Evolutionary conservation across 1,140 invertebrate species (phyloP).

Genomic region (Pseudomyrmex dendroicus): DNA sequence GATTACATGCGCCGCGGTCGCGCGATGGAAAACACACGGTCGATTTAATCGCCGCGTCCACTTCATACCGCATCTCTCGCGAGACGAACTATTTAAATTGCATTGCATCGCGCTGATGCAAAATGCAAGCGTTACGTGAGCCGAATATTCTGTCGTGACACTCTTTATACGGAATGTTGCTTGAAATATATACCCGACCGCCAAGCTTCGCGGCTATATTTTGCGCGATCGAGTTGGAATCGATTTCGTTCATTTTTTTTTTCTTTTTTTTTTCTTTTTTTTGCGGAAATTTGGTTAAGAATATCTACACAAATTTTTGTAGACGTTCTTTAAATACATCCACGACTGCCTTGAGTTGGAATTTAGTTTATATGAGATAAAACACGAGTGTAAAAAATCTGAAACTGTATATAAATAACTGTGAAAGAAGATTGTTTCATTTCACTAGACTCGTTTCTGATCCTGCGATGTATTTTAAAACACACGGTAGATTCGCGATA

Average conservation of each 20-base stretch:
- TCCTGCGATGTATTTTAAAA: neutral
- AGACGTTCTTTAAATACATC: neutral
- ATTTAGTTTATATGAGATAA: neutral
- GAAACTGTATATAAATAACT: too few relatives aligned
- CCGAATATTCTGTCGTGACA: constrained; percentile 21
- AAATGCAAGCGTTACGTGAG: constrained; percentile 57
- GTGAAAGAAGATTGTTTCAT: too few relatives aligned
- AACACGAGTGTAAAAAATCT: too few relatives aligned
- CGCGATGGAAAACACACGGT: neutral
- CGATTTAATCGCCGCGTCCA: constrained; percentile 31
- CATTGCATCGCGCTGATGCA: constrained; percentile 43
- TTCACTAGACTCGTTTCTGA: too few relatives aligned
- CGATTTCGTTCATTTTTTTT: neutral
- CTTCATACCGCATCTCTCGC: constrained; percentile 21
- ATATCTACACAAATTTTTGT: too few relatives aligned
- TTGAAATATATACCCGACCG: constrained; percentile 14
- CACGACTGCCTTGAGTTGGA: neutral
- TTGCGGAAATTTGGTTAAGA: constrained; percentile 20
- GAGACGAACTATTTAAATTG: constrained; percentile 52
- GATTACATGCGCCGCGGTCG: neutral
- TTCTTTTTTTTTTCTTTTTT: neutral
- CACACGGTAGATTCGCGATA: constrained; percentile 5
- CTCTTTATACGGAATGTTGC: constrained; percentile 30
- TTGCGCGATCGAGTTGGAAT: constrained; percentile 19
- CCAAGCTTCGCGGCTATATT: neutral